These are phyloP conservation scores for Drosophila repletoides DNA, from an alignment of 1,140 invertebrate species.

Conservation along the genomic window DNA sequence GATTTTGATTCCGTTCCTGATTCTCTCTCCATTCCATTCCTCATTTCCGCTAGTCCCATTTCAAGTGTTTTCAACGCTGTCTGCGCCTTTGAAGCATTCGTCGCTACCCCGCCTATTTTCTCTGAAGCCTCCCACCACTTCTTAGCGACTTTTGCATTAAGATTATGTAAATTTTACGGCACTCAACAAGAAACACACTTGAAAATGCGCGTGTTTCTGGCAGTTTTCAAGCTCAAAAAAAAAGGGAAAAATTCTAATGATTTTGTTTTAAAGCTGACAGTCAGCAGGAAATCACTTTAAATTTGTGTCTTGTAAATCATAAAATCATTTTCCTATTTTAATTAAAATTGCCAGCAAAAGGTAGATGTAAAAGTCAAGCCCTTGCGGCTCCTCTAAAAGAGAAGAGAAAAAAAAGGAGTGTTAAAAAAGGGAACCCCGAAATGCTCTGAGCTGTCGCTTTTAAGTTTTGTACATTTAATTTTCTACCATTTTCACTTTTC, in stretches of 20 bases:
- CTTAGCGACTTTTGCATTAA: slow-evolving; percentile 60
- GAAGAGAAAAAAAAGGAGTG: neutral
- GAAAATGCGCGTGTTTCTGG: slow-evolving; percentile 71
- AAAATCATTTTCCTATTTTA: slow-evolving; percentile 64
- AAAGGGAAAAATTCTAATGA: slow-evolving; percentile 15
- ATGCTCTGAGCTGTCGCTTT: slow-evolving; percentile 25
- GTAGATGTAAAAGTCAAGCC: slow-evolving; percentile 36
- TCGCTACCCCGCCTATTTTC: neutral
- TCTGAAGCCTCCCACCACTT: neutral
- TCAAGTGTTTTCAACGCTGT: slow-evolving; percentile 43
- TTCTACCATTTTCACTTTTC: slow-evolving; percentile 75
- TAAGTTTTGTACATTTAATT: slow-evolving; percentile 70
- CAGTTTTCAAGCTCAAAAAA: slow-evolving; percentile 42
- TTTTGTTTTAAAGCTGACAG: slow-evolving; percentile 2
- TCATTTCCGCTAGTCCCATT: neutral
- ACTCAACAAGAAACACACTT: slow-evolving; percentile 35
- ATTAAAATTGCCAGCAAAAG: slow-evolving; percentile 63
- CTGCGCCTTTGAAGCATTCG: slow-evolving; percentile 35
- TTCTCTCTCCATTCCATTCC: neutral
- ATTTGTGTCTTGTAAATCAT: slow-evolving; percentile 48
- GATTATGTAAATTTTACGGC: slow-evolving; percentile 72
- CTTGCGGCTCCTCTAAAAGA: slow-evolving; percentile 5
- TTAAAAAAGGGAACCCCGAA: neutral
- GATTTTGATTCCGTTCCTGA: neutral
- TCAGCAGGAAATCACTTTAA: slow-evolving; percentile 41